phyloP scores from a whole-genome alignment of 2,113 vertebrate species.

The Microtus montanus region DNA sequence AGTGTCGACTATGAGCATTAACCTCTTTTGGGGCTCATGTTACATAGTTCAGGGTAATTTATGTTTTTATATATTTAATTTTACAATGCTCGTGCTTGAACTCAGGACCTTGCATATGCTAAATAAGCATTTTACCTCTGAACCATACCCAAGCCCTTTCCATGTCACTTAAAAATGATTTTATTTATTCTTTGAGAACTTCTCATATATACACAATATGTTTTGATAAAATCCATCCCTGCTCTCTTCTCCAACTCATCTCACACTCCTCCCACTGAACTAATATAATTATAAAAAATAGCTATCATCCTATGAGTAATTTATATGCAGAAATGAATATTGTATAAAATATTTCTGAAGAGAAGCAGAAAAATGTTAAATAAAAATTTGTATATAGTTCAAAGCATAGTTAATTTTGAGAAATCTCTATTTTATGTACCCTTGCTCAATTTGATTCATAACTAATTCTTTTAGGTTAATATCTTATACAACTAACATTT shows the following conservation, averaged over 20 bases:
- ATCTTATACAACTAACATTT: background rate
- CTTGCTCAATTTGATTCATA: background rate
- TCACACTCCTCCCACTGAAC: background rate
- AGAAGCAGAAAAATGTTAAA: background rate
- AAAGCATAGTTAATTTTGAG: constrained; percentile 29
- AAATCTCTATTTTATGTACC: background rate
- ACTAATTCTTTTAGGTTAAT: background rate
- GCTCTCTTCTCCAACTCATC: too few relatives aligned
- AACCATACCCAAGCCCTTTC: background rate
- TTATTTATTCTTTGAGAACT: background rate
- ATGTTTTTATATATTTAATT: background rate
- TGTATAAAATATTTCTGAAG: constrained; percentile 33
- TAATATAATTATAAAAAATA: background rate
- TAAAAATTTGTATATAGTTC: background rate
- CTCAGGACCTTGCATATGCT: background rate
- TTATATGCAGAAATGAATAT: background rate
- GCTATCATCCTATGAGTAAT: background rate
- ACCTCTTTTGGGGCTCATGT: background rate
- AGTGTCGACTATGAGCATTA: background rate
- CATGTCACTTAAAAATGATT: background rate
- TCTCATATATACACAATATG: background rate
- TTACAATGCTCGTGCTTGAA: background rate
- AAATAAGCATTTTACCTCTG: background rate
- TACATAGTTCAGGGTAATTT: background rate
- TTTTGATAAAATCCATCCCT: background rate